Conservation (phyloP, 1,140 invertebrate genomes). For the Rhagoletis zephyria region DNA sequence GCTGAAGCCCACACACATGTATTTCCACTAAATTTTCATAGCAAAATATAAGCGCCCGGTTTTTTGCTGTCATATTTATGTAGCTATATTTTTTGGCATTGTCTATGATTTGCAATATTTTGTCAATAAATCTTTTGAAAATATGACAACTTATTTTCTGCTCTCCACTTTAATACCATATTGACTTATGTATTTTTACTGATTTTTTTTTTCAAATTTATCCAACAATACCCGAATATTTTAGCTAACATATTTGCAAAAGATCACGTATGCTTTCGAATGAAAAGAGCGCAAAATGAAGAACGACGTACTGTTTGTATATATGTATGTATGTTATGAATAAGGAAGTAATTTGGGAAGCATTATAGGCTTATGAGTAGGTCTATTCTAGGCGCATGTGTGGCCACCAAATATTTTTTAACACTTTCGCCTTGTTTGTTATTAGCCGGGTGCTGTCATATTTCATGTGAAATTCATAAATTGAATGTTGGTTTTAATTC, state of each 20-base stretch:
- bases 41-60: neutral
- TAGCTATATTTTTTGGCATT: neutral
- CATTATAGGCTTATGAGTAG: neutral
- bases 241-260: slow-evolving; percentile 20
- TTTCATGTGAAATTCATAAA: slow-evolving; percentile 45
- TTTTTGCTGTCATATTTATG: slow-evolving; percentile 17
- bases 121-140: slow-evolving; percentile 44
- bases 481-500: slow-evolving; percentile 32
- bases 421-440: neutral
- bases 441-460: slow-evolving; percentile 19
- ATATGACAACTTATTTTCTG: slow-evolving; percentile 36
- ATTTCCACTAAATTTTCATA: slow-evolving; percentile 28
- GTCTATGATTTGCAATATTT: slow-evolving; percentile 52
- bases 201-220: neutral
- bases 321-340: neutral
- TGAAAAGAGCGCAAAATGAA: neutral
- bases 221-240: neutral
- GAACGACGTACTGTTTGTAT: neutral
- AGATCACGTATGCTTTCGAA: neutral
- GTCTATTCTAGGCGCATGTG: neutral
- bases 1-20: slow-evolving; percentile 12
- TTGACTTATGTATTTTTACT: neutral
- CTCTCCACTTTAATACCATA: neutral
- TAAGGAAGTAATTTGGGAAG: neutral
- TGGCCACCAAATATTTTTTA: neutral